Evolutionary conservation across 2,888 invertebrate species (phyloP).

Genomic region (Calephelis perditalis): DNA sequence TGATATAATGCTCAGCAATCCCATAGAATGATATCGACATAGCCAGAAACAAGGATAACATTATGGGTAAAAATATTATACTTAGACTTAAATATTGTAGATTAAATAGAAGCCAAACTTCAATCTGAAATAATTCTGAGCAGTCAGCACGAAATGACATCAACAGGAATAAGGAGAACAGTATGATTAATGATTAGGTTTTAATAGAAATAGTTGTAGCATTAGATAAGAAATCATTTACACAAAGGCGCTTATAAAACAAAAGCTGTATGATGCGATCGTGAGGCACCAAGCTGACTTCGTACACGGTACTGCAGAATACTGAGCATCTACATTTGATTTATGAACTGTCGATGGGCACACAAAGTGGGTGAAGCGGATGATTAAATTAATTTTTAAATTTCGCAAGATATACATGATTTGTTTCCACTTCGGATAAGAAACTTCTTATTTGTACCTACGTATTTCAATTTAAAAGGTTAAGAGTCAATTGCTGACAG

Average conservation of each 20-base stretch:
- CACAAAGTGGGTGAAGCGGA: constrained; percentile 29
- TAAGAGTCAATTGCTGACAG: too few species aligned
- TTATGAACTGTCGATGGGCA: constrained; percentile 51
- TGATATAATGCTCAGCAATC: too few species aligned
- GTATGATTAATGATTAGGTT: constrained; percentile 1
- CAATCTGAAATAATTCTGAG: too few species aligned
- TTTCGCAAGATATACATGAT: constrained; percentile 20
- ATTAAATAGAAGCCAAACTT: too few species aligned
- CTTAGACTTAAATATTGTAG: too few species aligned
- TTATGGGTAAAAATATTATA: too few species aligned
- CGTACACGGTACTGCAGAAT: constrained; percentile 65
- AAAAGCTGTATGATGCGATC: constrained; percentile 54
- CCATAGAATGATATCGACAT: too few species aligned
- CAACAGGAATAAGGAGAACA: constrained; percentile 5
- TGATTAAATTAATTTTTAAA: constrained; percentile 27
- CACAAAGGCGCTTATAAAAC: constrained; percentile 45
- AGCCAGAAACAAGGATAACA: too few species aligned
- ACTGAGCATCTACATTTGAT: constrained; percentile 64
- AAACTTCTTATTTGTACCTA: too few species aligned
- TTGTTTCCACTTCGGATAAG: background rate
- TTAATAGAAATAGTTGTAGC: constrained; percentile 15
- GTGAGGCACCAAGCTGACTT: constrained; percentile 76
- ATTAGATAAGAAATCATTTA: constrained; percentile 47
- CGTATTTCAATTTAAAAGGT: too few species aligned
- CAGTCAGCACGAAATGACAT: background rate